These are phyloP conservation scores for Dolichallabes microphthalmus DNA, from an alignment of 2,113 vertebrate species.

Conservation along the genomic window DNA sequence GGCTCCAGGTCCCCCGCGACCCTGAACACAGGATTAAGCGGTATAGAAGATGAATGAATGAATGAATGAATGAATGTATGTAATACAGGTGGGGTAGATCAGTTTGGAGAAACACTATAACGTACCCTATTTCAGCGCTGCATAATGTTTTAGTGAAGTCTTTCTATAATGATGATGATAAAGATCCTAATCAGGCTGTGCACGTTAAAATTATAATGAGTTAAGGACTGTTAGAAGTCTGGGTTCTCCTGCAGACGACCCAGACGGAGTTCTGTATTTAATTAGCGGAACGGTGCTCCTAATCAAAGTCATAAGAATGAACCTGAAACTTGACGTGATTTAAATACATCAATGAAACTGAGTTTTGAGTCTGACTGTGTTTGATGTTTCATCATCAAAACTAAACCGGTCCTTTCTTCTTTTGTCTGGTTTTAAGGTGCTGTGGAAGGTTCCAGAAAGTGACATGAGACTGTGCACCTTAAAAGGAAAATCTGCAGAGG, in stretches of 20 bases:
- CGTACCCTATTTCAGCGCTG: not conserved
- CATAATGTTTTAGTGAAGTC: too few relatives aligned
- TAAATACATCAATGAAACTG: not conserved
- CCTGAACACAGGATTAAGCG: too few relatives aligned
- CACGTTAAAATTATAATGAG: not conserved
- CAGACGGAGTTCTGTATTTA: not conserved
- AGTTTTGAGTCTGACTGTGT: not conserved
- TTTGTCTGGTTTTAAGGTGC: slow-evolving; percentile 69
- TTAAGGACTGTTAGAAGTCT: too few relatives aligned
- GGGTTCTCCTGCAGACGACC: not conserved
- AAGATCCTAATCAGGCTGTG: not conserved
- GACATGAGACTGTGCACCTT: slow-evolving; percentile 80
- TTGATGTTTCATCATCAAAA: not conserved
- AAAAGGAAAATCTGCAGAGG: slow-evolving; percentile 96
- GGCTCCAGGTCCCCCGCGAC: too few relatives aligned
- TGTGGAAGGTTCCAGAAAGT: slow-evolving; percentile 83
- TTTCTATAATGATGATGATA: not conserved
- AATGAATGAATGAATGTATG: too few relatives aligned
- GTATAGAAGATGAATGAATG: too few relatives aligned
- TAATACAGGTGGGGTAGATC: not conserved
- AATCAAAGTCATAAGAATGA: not conserved
- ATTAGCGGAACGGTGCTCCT: not conserved
- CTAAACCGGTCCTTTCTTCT: not conserved
- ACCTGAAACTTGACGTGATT: not conserved
- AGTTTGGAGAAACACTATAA: not conserved